Evolutionary conservation across 2,113 vertebrate genomes (phyloP), one percentile per base, ranked within the genome.

Genomic region (Brachyistius frenatus): DNA sequence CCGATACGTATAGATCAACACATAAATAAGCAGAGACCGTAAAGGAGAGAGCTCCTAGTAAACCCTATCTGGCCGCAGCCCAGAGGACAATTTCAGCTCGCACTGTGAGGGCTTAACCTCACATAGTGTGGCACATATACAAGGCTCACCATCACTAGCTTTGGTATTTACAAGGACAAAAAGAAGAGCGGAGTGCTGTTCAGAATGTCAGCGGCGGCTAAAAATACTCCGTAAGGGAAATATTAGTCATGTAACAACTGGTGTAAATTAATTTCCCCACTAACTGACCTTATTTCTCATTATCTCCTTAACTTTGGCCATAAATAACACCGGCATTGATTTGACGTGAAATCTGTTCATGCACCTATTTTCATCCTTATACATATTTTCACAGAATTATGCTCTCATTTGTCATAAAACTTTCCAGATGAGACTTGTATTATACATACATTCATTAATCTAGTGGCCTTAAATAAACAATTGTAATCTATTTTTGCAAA

Each of bases 161-260:
- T 73, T 39, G 76, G 81, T 84, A 88, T 89, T 90, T 85, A 91
- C 89, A 86, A 91, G 89, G 85, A 83, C 84, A 86, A 74, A 80
- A 76, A 68, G 68, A 76, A 71, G 79, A n/a, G 75, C 33, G 15
- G 15, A 76, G 68, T 69, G 23, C 69, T 58, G 71, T 53, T 66
- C 69, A 68, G 73, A 87, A 83, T 82, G 80, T 80, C 80, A 86
- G 66, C 6, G 14, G 66, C 54, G 54, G 72, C 81, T 88, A 87
- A 87, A 90, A 81, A 87, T 86, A 89, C 69, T 54, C 37, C 53
- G 35, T 36, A 63, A 70, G 69, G 65, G 78, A 82, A 89, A 80
- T 81, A 79, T 81, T 84, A 63, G 72, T 82, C 80, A 82, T 62
- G 80, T 76, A 83, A 81, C 78, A 83, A 83, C 74, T 69, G 81